Percentiles rank a stretch among this genome's conserved stretches.
Evolutionary conservation across 2,888 invertebrate genomes (phyloP).

Genomic region (Ectropis crepuscularia): DNA sequence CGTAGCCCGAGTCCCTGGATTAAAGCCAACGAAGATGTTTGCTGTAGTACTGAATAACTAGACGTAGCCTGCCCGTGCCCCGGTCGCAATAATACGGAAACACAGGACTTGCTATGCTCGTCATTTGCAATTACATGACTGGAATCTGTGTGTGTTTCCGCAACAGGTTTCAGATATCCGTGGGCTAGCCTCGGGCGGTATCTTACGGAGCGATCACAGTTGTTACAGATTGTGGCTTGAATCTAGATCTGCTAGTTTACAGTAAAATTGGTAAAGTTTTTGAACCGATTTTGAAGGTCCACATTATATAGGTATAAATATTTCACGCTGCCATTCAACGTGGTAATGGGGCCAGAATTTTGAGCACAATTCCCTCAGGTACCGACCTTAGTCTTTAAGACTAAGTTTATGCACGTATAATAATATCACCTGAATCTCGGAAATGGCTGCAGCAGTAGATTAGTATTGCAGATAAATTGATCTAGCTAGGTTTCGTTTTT

Average conservation of each 20-base stretch:
- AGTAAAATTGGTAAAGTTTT: too few species aligned
- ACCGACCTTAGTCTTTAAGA: slow-evolving; percentile 6
- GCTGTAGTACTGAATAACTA: slow-evolving; percentile 76
- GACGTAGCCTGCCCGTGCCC: slow-evolving; percentile 57
- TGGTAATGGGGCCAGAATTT: background rate
- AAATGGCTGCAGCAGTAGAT: too few species aligned
- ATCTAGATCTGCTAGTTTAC: too few species aligned
- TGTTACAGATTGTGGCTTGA: too few species aligned
- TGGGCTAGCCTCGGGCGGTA: background rate
- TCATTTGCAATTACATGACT: slow-evolving; percentile 30
- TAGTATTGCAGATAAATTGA: too few species aligned
- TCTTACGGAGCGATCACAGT: background rate
- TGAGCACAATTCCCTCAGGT: slow-evolving; percentile 2
- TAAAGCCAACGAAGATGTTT: slow-evolving; percentile 81
- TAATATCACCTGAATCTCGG: too few species aligned
- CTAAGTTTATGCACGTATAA: too few species aligned
- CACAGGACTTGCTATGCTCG: slow-evolving; percentile 43
- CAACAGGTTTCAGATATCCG: slow-evolving; percentile 10
- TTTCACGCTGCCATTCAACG: too few species aligned
- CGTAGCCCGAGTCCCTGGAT: slow-evolving; percentile 65
- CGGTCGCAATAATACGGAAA: slow-evolving; percentile 66
- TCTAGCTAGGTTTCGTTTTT: too few species aligned
- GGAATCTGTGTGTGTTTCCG: slow-evolving; percentile 4
- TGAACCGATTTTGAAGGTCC: too few species aligned
- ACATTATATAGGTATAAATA: too few species aligned